Conservation (phyloP, 2,797 vertebrate genomes). For the Pristis pectinata region DNA sequence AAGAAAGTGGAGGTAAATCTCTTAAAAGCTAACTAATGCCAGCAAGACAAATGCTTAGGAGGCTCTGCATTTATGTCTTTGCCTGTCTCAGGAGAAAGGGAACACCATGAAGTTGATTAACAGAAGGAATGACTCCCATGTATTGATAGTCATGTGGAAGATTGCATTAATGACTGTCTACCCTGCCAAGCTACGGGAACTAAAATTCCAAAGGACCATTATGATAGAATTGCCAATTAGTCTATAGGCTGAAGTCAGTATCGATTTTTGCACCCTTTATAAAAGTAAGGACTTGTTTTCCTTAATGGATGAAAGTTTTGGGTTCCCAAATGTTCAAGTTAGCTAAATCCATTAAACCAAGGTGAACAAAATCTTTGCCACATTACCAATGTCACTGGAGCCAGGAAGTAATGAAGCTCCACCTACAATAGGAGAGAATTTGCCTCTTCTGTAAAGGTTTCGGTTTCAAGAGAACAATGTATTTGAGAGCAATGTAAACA, state of each 20-base stretch:
- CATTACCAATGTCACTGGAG: not conserved
- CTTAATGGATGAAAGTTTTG: not conserved
- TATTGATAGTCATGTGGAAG: not conserved
- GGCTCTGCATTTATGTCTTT: not conserved
- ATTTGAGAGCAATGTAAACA: not conserved
- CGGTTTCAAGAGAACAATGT: not conserved
- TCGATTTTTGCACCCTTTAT: not conserved
- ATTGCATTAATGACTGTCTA: not conserved
- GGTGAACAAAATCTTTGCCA: not conserved
- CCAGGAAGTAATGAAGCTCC: not conserved
- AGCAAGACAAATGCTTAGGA: not conserved
- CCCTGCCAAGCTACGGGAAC: not conserved
- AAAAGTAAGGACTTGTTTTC: not conserved
- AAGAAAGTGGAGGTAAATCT: too few species aligned
- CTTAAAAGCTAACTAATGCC: not conserved
- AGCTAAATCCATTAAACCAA: not conserved
- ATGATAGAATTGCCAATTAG: constrained; percentile 3
- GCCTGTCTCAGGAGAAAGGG: not conserved
- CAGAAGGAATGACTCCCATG: not conserved
- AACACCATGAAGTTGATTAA: not conserved
- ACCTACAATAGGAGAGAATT: not conserved
- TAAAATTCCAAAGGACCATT: not conserved
- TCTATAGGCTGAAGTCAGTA: not conserved
- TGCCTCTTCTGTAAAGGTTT: not conserved
- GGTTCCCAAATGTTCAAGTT: not conserved